Base-by-base conservation (phyloP, 2,797 vertebrate species). In the Hirundo rustica region DNA sequence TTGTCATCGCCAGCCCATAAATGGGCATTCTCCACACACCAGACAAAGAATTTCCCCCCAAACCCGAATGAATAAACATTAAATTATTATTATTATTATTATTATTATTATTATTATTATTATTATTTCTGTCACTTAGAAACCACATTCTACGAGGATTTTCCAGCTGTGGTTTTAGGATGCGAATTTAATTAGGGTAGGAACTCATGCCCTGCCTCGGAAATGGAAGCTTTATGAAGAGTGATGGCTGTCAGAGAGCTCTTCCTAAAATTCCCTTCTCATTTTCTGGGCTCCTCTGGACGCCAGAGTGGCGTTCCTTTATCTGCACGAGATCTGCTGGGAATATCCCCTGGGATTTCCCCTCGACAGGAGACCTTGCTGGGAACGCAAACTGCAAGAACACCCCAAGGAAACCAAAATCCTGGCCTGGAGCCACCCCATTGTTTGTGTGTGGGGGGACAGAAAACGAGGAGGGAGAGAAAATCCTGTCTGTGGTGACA, bases 101-200 rank as follows among this genome's bases (percentile, higher is more conserved):
- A n/a, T n/a, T n/a, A n/a, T n/a, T n/a, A 36, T 36, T 36, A 36
- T 36, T 36, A 36, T 36, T 36, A 36, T 36, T 36, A 36, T 38
- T 38, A 11, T 30, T 44, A 65, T 72, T 78, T 62, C 66, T 76
- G 65, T 91, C 75, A 72, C 38, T 94, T 32, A 62, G 78, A 67
- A 92, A 67, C 38, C 50, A 55, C 55, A 79, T 87, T 82, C 78
- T 85, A 73, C 10, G 45, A 89, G 45, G 78, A 57, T 85, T 90
- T 91, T 91, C 78, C 74, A 91, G 71, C 74, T 94, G 75, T 79
- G 94, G 77, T 73, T 96, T 91, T 62, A 87, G 48, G 57, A 74
- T 73, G 67, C 38, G 73, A 30, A 60, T 91, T 71, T 47, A 70
- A 91, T 34, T 55, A 72, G 73, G 61, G 64, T 29, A 87, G 68